These are phyloP conservation scores for Philonicus albiceps DNA, from an alignment of 2,888 invertebrate species.

Conservation along the genomic window DNA sequence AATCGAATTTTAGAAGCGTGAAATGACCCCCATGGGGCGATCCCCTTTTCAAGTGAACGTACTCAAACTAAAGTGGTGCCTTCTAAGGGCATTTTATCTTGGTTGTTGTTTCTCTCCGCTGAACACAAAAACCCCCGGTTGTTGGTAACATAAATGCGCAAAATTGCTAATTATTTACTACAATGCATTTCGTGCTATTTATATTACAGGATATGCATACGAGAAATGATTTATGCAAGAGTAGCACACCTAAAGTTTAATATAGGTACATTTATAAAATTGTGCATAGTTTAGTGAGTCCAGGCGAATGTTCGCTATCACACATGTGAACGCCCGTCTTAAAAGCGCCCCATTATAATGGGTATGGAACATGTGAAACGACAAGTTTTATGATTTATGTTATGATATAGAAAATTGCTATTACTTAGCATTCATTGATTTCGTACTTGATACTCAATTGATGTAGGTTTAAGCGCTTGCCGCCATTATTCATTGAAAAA, in stretches of 20 bases:
- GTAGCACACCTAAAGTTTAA: background rate
- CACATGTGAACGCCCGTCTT: background rate
- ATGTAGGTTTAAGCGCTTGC: constrained; percentile 27
- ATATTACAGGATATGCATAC: constrained; percentile 6
- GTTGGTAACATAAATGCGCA: constrained; percentile 20
- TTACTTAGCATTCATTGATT: constrained; percentile 39
- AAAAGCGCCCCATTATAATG: constrained; percentile 12
- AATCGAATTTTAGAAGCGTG: background rate
- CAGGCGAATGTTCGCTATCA: background rate
- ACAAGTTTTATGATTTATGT: constrained; percentile 34
- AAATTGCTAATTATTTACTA: constrained; percentile 31
- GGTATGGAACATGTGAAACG: constrained; percentile 17
- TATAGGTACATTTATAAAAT: background rate
- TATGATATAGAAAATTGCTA: constrained; percentile 36
- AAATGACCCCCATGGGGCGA: background rate
- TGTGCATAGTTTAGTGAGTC: too few relatives aligned
- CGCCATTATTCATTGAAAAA: constrained; percentile 14
- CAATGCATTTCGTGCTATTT: constrained; percentile 17
- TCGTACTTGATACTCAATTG: constrained; percentile 30
- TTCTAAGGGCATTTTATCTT: constrained; percentile 16
- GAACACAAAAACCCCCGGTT: background rate
- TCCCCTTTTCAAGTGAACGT: background rate
- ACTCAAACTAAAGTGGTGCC: background rate
- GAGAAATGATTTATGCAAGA: constrained; percentile 35
- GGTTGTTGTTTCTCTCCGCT: background rate